phyloP scores from a whole-genome alignment of 2,113 vertebrate genomes.

The Azemiops feae region DNA sequence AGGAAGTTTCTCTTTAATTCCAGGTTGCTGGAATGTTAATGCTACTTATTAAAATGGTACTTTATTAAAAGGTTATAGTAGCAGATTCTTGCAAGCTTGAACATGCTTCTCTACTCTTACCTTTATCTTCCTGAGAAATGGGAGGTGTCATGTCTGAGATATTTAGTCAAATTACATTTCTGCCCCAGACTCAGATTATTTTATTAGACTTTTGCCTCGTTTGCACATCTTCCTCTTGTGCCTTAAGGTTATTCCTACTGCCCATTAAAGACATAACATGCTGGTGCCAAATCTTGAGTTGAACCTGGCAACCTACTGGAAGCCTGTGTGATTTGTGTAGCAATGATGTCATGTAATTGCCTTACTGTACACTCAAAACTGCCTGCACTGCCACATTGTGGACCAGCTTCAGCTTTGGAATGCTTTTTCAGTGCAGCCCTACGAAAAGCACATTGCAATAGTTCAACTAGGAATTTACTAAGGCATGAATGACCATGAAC shows the following conservation, averaged over 20 bases:
- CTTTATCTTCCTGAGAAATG: not conserved
- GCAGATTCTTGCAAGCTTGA: not conserved
- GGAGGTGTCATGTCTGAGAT: not conserved
- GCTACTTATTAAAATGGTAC: not conserved
- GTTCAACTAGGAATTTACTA: no score
- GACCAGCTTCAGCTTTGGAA: no score
- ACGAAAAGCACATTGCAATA: no score
- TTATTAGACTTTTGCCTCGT: not conserved
- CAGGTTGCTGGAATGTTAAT: no score
- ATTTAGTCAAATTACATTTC: not conserved
- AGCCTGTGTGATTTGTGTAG: not conserved
- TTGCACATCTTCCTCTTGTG: not conserved
- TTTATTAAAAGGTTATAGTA: not conserved
- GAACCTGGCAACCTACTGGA: not conserved
- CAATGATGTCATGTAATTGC: not conserved
- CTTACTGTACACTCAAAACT: no score
- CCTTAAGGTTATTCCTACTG: not conserved
- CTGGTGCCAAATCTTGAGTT: not conserved
- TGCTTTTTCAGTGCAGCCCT: no score
- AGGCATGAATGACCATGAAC: not conserved
- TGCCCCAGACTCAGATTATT: not conserved
- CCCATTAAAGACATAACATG: no score
- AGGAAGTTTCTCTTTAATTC: no score
- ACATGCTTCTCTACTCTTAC: not conserved
- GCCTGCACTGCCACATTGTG: not conserved